phyloP scores from a whole-genome alignment of 2,888 invertebrate species.

The Melipona beecheii region DNA sequence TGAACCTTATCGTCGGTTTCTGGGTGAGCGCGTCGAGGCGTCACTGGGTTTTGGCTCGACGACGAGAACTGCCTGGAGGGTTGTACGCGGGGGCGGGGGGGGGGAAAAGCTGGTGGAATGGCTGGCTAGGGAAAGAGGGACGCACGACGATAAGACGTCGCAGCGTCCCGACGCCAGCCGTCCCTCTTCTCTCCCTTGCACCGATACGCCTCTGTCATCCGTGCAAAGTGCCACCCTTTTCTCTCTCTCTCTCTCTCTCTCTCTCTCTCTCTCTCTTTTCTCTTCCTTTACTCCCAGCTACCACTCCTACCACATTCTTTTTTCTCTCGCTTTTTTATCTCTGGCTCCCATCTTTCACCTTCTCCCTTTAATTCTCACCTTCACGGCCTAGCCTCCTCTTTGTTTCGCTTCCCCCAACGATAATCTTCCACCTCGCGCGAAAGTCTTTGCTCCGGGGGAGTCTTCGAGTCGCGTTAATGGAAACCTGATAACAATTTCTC shows the following conservation, averaged over 20 bases:
- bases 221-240: conserved; percentile 63
- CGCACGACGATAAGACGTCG: conserved; percentile 80
- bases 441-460: conserved; percentile 34
- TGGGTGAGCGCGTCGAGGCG: conserved; percentile 82
- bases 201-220: conserved; percentile 70
- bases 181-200: conserved; percentile 68
- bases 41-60: conserved; percentile 80
- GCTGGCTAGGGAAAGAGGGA: conserved; percentile 61
- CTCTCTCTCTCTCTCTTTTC: conserved; percentile 36
- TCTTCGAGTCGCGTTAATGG: conserved; percentile 73
- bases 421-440: conserved; percentile 14
- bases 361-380: conserved; percentile 17
- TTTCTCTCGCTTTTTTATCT: not conserved
- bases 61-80: conserved; percentile 52
- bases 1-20: conserved; percentile 83
- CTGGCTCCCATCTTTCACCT: not conserved
- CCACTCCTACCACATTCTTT: conserved; percentile 45
- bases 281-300: conserved; percentile 10
- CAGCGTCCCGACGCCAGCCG: conserved; percentile 72
- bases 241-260: conserved; percentile 34
- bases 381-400: not conserved
- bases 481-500: conserved; percentile 77
- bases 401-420: not conserved
- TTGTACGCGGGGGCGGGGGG: conserved; percentile 47
- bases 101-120: conserved; percentile 61